These are phyloP conservation scores for Amazona vittata DNA, from an alignment of 2,113 vertebrate genomes.

Conservation along the genomic window DNA sequence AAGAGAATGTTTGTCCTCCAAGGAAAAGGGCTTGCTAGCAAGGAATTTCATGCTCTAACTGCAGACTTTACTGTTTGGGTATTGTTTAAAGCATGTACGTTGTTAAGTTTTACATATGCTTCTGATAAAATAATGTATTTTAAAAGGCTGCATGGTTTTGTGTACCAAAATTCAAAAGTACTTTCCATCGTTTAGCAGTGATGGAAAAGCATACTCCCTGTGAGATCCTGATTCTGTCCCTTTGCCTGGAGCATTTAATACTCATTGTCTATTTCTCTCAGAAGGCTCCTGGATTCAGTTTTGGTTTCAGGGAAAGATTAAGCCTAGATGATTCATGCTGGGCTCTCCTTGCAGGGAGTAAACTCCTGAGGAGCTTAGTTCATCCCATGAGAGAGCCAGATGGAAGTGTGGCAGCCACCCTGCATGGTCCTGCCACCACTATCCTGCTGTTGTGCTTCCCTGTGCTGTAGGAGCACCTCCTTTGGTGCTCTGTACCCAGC, in stretches of 20 bases:
- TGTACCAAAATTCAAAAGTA: background rate
- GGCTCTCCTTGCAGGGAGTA: background rate
- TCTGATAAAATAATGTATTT: background rate
- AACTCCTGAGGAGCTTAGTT: background rate
- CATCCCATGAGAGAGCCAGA: background rate
- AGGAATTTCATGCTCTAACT: background rate
- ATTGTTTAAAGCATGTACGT: background rate
- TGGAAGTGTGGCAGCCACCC: background rate
- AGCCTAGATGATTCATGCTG: background rate
- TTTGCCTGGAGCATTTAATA: background rate
- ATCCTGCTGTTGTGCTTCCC: fast-evolving
- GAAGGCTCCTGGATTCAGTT: background rate
- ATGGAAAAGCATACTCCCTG: background rate
- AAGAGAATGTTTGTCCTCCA: background rate
- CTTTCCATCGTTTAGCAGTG: background rate
- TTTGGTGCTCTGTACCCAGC: background rate
- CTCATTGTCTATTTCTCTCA: background rate
- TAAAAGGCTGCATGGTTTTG: background rate
- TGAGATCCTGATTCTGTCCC: background rate
- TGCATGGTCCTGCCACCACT: fast-evolving
- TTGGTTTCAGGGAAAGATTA: background rate
- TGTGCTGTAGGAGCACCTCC: fast-evolving
- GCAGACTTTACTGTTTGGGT: background rate
- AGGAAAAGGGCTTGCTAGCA: background rate
- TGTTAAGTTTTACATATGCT: background rate